These are phyloP conservation scores for Phania funesta DNA, from an alignment of 2,888 invertebrate genomes.

Conservation along the genomic window DNA sequence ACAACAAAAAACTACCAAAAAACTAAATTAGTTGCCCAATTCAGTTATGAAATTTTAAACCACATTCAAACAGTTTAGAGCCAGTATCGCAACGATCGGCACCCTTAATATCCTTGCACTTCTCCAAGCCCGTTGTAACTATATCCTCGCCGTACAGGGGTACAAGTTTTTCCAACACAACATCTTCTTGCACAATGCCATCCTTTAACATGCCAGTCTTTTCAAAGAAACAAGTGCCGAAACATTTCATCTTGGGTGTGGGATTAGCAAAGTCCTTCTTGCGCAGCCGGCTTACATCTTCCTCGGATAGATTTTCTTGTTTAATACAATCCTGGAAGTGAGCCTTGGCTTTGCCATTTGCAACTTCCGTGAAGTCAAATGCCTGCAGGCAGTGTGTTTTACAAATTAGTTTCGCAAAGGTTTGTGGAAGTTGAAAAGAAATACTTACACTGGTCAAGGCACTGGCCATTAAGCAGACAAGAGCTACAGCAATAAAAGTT, in stretches of 20 bases:
- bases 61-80: conserved; percentile 72
- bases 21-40: background rate
- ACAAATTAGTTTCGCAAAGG: too few relatives aligned
- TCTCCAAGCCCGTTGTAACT: conserved; percentile 66
- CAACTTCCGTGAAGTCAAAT: conserved; percentile 71
- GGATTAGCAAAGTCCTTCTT: conserved; percentile 70
- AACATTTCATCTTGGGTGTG: conserved; percentile 73
- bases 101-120: conserved; percentile 70
- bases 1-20: too few relatives aligned
- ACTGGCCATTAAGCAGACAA: conserved; percentile 69
- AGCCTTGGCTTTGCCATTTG: conserved; percentile 71
- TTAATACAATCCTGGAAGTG: conserved; percentile 70
- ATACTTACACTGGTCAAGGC: conserved; percentile 71
- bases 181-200: conserved; percentile 71
- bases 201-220: conserved; percentile 72
- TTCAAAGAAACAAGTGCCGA: conserved; percentile 77
- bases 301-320: conserved; percentile 71
- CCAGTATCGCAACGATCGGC: conserved; percentile 74
- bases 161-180: conserved; percentile 69
- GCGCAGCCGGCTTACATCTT: conserved; percentile 69
- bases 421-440: background rate
- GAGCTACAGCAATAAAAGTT: conserved; percentile 70
- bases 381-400: conserved; percentile 8
- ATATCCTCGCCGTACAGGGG: conserved; percentile 69
- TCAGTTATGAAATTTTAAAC: background rate